These are phyloP conservation scores for Aporophyla lueneburgensis DNA, from an alignment of 2,888 invertebrate genomes.

Conservation along the genomic window DNA sequence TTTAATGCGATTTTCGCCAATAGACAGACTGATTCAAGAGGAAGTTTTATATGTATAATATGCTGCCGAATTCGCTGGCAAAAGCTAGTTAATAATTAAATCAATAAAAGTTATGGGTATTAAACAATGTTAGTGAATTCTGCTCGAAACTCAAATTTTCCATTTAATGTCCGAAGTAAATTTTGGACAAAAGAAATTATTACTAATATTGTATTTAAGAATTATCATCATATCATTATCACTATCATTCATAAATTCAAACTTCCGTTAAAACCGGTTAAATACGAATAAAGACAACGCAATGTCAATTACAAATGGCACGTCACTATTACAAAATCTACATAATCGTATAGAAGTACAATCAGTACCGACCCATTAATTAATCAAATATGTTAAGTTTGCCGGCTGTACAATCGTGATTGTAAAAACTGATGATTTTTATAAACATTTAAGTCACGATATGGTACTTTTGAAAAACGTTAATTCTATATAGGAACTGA, in stretches of 20 bases:
- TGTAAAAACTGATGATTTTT: constrained; percentile 43
- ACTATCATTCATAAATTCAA: not conserved
- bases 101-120: too few relatives aligned
- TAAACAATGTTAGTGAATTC: not conserved
- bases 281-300: constrained; percentile 7
- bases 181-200: not conserved
- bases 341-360: constrained; percentile 33
- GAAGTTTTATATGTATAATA: too few relatives aligned
- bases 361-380: constrained; percentile 40
- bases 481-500: constrained; percentile 38
- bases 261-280: constrained; percentile 20
- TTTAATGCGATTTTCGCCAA: too few relatives aligned
- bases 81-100: too few relatives aligned
- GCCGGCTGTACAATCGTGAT: constrained; percentile 19
- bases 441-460: constrained; percentile 56
- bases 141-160: not conserved
- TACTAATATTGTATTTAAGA: not conserved
- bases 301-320: not conserved
- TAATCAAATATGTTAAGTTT: constrained; percentile 63
- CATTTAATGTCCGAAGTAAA: not conserved
- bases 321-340: constrained; percentile 29
- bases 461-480: constrained; percentile 30
- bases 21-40: too few relatives aligned
- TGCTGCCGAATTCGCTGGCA: too few relatives aligned
- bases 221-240: too few relatives aligned